phyloP scores from a whole-genome alignment of 1,140 invertebrate genomes.

The Heliothis virescens region DNA sequence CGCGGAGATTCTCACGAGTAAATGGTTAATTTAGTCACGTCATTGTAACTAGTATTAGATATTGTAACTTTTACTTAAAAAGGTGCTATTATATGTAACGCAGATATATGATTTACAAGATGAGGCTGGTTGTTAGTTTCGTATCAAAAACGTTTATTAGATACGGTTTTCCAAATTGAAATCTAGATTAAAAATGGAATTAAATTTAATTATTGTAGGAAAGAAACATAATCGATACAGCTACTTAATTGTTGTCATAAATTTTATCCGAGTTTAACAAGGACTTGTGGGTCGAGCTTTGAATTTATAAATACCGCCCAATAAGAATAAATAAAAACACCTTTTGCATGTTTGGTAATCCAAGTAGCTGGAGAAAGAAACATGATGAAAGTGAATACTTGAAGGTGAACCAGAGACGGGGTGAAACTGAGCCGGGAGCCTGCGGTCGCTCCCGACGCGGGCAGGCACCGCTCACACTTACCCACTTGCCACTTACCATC shows the following conservation, averaged over 20 bases:
- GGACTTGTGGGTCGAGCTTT: too few relatives aligned
- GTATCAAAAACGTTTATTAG: too few relatives aligned
- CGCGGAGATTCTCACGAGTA: conserved; percentile 71
- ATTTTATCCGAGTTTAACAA: not conserved
- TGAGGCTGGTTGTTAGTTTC: conserved; percentile 13
- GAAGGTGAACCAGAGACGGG: conserved; percentile 41
- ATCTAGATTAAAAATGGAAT: too few relatives aligned
- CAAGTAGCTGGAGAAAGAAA: conserved; percentile 43
- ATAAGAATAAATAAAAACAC: not conserved
- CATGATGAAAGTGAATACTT: conserved; percentile 55
- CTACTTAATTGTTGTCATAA: too few relatives aligned
- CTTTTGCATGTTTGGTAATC: conserved; percentile 37
- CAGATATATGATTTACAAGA: not conserved
- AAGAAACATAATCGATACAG: too few relatives aligned
- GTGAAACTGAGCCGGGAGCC: conserved; percentile 20
- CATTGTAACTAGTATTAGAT: conserved; percentile 52
- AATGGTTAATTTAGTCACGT: conserved; percentile 60
- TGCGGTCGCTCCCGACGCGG: conserved; percentile 40
- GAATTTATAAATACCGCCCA: too few relatives aligned
- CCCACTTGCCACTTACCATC: conserved; percentile 17
- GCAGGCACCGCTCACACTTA: conserved; percentile 18
- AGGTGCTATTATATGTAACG: not conserved
- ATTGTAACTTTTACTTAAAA: conserved; percentile 29
- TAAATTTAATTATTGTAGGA: too few relatives aligned
- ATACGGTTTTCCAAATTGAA: too few relatives aligned